Evolutionary conservation across 2,113 vertebrate genomes (phyloP), one percentile per base, ranked within the genome.

Genomic region (Trogon surrucura): DNA sequence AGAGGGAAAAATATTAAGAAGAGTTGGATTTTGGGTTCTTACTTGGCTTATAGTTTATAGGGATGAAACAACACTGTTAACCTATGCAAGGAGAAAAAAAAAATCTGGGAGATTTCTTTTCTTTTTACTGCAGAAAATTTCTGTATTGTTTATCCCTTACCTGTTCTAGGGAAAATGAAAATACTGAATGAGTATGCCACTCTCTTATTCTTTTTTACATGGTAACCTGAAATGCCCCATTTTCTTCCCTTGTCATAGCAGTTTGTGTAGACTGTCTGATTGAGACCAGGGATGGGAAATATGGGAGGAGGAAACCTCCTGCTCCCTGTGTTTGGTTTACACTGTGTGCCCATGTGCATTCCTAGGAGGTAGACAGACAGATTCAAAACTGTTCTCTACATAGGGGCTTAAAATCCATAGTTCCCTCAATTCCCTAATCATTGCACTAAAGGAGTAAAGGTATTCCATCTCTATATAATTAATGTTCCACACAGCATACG

Each of bases 261-360:
- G 8, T 56, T 14, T 47, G 13, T 25, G 2, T 36, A 5, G 23
- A 77, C 23, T 41, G 38, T 21, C 56, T 48, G 51, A 19, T 4
- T 65, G 51, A 44, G n/a, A 75, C n/a, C 25, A 58, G 56, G 51
- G 73, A 15, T 41, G 56, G 51, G 8, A 80, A 89, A 53, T 57
- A 29, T 1, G 5, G 3, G 23, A 56, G 32, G 25, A 44, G n/a
- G 15, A 80, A 79, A 45, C 2, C 2, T 69, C 50, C 23, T 38
- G 19, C 27, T 73, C 11, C 20, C 83, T 58, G 6, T 20, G 20
- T 5, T 41, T 1, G 0, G 19, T 67, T 72, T 4, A 5, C 36
- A 47, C 7, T 73, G 2, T 10, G 22, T 77, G 34, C 9, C 29
- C 32, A 3, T 22, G 13, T 32, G 13, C 21, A 17, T 41, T 88